Evolutionary conservation across 2,113 vertebrate genomes (phyloP).

Genomic region (Chaetops frenatus): DNA sequence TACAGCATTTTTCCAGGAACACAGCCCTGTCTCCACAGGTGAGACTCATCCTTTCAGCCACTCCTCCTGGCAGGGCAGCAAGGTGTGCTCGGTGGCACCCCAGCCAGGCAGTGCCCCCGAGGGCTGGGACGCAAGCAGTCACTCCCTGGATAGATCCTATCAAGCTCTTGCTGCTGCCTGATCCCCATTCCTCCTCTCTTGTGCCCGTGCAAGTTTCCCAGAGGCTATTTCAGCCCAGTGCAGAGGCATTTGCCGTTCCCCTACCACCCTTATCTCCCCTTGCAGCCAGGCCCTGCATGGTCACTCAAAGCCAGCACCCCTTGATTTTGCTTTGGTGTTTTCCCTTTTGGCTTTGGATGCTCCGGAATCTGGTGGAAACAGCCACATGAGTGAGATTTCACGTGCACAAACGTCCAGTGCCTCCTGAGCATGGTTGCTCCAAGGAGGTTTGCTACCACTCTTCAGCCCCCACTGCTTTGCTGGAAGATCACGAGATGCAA

Average conservation of each 20-base stretch:
- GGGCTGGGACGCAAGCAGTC: not conserved
- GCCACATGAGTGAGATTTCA: not conserved
- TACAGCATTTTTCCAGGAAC: not conserved
- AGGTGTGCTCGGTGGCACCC: not conserved
- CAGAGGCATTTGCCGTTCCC: accelerated
- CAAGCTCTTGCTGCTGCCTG: not conserved
- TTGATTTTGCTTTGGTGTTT: not conserved
- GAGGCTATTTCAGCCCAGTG: accelerated
- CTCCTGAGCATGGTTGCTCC: not conserved
- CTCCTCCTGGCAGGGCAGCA: not conserved
- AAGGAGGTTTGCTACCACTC: not conserved
- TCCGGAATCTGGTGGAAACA: not conserved
- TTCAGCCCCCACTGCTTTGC: not conserved
- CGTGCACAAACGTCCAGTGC: not conserved
- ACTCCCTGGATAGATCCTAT: not conserved
- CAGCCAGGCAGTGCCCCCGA: not conserved
- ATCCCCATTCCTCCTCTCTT: not conserved
- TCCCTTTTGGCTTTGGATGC: not conserved
- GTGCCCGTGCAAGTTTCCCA: not conserved
- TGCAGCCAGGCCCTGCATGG: not conserved
- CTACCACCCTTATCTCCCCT: not conserved
- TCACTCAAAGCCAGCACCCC: not conserved
- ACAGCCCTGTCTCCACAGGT: not conserved
- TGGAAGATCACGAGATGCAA: not conserved
- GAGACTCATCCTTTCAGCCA: not conserved